phyloP scores from a whole-genome alignment of 2,113 vertebrate genomes.

The Lates calcarifer region DNA sequence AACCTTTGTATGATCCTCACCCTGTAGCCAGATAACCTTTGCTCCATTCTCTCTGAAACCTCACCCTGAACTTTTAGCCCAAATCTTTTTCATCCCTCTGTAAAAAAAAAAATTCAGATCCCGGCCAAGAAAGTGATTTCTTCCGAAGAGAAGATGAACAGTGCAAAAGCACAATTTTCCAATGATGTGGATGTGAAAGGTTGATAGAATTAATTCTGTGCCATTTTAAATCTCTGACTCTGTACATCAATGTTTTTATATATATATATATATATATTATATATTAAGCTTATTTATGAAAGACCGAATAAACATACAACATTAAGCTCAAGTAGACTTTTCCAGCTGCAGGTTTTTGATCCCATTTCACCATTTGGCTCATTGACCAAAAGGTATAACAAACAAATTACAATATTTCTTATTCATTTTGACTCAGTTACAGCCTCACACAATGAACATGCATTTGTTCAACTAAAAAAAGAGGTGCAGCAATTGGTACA shows the following conservation, averaged over 20 bases:
- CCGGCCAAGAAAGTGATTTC: constrained; percentile 15
- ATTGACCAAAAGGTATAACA: not conserved
- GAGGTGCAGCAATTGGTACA: not conserved
- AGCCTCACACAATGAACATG: not conserved
- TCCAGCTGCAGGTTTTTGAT: constrained; percentile 23
- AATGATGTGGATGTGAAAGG: constrained; percentile 34
- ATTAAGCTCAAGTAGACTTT: not conserved
- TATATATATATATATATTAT: too few species aligned
- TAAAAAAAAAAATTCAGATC: constrained; percentile 25
- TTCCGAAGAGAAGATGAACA: not conserved
- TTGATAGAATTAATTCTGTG: constrained; percentile 21
- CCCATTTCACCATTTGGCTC: not conserved
- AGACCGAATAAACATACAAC: not conserved
- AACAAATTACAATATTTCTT: not conserved
- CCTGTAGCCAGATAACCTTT: constrained; percentile 1
- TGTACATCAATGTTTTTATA: not conserved
- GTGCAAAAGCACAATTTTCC: constrained; percentile 39
- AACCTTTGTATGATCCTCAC: constrained; percentile 34
- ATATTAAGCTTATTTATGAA: not conserved
- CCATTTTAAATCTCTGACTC: not conserved
- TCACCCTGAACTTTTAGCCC: constrained; percentile 40
- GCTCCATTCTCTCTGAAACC: not conserved
- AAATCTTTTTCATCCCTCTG: constrained; percentile 34
- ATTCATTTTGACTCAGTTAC: not conserved
- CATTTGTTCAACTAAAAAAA: constrained; percentile 9